Conservation (phyloP, 1,140 invertebrate species). For the Gonatopus flavifemur region DNA sequence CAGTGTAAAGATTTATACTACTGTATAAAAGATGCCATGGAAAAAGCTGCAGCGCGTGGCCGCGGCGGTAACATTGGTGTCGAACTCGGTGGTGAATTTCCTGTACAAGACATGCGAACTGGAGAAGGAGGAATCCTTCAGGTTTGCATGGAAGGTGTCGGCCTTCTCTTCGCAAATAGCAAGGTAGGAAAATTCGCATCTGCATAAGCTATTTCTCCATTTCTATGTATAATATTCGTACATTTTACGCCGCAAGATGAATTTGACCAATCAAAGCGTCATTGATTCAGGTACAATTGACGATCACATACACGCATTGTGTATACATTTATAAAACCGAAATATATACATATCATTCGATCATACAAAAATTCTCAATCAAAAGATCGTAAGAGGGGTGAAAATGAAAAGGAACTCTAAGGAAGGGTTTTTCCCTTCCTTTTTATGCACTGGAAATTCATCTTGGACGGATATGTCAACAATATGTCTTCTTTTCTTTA, state of each 20-base stretch:
- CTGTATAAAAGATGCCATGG: constrained; percentile 98
- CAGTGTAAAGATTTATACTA: constrained; percentile 98
- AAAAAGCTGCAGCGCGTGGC: constrained; percentile 85
- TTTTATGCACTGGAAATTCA: no score
- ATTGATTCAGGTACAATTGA: no score
- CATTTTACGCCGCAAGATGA: constrained; percentile 21
- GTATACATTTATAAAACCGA: no score
- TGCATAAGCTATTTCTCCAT: not conserved
- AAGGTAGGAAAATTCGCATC: constrained; percentile 77
- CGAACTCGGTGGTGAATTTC: constrained; percentile 97
- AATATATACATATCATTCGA: no score
- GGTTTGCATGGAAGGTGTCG: constrained; percentile 99
- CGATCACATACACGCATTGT: no score
- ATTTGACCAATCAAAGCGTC: no score
- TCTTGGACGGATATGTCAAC: no score
- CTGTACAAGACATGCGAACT: constrained; percentile 94
- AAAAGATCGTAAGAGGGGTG: no score
- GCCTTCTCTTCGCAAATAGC: constrained; percentile 96
- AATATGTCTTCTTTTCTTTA: constrained; percentile 18
- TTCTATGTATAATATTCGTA: not conserved
- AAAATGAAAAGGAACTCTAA: no score
- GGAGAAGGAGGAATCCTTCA: constrained; percentile 96
- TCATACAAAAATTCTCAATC: no score
- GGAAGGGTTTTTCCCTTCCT: no score
- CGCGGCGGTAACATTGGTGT: constrained; percentile 70